These are phyloP conservation scores for Orgyia antiqua DNA, from an alignment of 2,888 invertebrate species.

Conservation along the genomic window DNA sequence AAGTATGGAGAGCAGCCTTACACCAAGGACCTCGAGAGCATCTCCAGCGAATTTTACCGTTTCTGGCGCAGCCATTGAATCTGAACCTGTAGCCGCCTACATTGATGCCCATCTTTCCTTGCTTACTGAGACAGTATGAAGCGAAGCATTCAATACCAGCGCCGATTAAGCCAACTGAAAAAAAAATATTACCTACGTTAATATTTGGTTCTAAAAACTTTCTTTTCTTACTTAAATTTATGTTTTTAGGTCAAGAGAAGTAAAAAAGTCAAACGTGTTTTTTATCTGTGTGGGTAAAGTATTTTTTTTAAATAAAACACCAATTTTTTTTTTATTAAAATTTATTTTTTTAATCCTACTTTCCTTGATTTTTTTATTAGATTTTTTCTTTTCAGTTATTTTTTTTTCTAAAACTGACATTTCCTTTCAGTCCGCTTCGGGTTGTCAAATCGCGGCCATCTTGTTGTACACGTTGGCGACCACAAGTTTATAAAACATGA, in stretches of 20 bases:
- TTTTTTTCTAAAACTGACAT: constrained; percentile 14
- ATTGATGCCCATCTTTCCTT: constrained; percentile 72
- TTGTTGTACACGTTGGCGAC: constrained; percentile 49
- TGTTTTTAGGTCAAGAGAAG: too few species aligned
- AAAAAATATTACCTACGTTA: constrained; percentile 7
- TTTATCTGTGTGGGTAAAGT: too few species aligned
- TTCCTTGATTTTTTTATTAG: too few species aligned
- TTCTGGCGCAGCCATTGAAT: constrained; percentile 68
- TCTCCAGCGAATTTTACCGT: constrained; percentile 69
- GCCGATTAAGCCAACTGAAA: constrained; percentile 61
- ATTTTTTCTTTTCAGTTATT: too few species aligned
- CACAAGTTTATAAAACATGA: constrained; percentile 69
- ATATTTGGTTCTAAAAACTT: constrained; percentile 14
- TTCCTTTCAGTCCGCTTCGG: constrained; percentile 54
- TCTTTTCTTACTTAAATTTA: neutral
- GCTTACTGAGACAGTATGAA: constrained; percentile 71
- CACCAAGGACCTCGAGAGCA: constrained; percentile 72
- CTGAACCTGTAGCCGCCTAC: constrained; percentile 68
- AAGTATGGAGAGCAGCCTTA: constrained; percentile 68
- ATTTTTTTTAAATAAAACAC: neutral
- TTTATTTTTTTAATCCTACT: too few species aligned
- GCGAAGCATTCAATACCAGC: constrained; percentile 62
- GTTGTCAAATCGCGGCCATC: constrained; percentile 54
- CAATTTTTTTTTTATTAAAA: neutral
- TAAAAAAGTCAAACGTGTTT: too few species aligned